These are phyloP conservation scores for Pentalonia nigronervosa DNA, from an alignment of 1,140 invertebrate genomes.

Conservation along the genomic window DNA sequence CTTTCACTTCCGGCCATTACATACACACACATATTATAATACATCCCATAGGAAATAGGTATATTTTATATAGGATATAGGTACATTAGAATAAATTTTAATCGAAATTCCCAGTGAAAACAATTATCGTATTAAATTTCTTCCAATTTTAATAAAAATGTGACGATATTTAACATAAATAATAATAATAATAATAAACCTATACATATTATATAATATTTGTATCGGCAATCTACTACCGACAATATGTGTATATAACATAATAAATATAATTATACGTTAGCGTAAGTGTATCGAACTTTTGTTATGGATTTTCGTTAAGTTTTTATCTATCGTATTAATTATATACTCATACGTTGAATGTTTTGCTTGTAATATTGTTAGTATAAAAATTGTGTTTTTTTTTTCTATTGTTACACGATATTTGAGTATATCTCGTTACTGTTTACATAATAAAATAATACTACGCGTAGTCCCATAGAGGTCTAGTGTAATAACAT, in stretches of 20 bases:
- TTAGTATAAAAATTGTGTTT: conserved; percentile 17
- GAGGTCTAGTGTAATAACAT: conserved; percentile 9
- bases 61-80: not conserved
- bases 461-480: conserved; percentile 16
- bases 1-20: conserved; percentile 16
- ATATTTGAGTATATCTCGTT: conserved; percentile 24
- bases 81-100: not conserved
- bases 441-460: conserved; percentile 38
- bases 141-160: not conserved
- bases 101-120: conserved; percentile 17
- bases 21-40: conserved; percentile 26
- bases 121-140: not conserved
- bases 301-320: conserved; percentile 60
- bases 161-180: conserved; percentile 1
- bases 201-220: conserved; percentile 27
- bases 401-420: conserved; percentile 45
- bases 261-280: conserved; percentile 16
- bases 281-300: conserved; percentile 30
- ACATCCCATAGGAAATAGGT: not conserved
- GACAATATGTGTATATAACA: not conserved
- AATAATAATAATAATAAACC: not conserved
- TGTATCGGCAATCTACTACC: conserved; percentile 16
- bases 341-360: conserved; percentile 23
- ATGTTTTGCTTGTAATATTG: conserved; percentile 38
- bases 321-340: conserved; percentile 42